Conservation (phyloP, 2,113 vertebrate genomes). For the Pholis gunnellus region DNA sequence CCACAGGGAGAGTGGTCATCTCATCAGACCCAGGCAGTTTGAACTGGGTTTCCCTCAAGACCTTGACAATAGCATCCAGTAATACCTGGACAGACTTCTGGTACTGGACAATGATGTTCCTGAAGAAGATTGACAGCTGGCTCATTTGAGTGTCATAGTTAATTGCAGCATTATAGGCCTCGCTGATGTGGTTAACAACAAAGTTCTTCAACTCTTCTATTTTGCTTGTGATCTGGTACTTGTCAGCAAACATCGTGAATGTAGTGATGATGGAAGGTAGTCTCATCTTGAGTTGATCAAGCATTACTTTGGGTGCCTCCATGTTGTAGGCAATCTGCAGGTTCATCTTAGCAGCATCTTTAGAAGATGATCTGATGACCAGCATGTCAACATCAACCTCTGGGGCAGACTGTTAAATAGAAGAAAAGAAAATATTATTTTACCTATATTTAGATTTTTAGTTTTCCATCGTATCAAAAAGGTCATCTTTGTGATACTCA, state of each 20-base stretch:
- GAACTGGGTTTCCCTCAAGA: slow-evolving; percentile 86
- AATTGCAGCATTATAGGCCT: slow-evolving; percentile 69
- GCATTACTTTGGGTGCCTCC: slow-evolving; percentile 79
- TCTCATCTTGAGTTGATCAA: slow-evolving; percentile 79
- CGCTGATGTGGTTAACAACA: slow-evolving; percentile 69
- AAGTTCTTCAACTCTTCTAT: slow-evolving; percentile 66
- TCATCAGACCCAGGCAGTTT: slow-evolving; percentile 83
- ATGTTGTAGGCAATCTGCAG: slow-evolving; percentile 86
- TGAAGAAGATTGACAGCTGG: slow-evolving; percentile 79
- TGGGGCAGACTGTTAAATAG: slow-evolving; percentile 83
- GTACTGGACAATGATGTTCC: slow-evolving; percentile 79
- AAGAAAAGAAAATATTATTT: slow-evolving; percentile 10
- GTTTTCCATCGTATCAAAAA: neutral
- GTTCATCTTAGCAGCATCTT: slow-evolving; percentile 75
- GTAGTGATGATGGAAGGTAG: slow-evolving; percentile 77
- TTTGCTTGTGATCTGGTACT: slow-evolving; percentile 66
- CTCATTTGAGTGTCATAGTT: slow-evolving; percentile 76
- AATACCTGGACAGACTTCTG: slow-evolving; percentile 78
- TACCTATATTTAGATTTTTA: neutral
- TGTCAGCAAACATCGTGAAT: slow-evolving; percentile 75
- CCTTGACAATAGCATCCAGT: slow-evolving; percentile 82
- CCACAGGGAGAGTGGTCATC: slow-evolving; percentile 84
- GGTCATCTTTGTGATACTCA: slow-evolving; percentile 71
- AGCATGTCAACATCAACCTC: slow-evolving; percentile 86
- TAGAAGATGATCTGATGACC: slow-evolving; percentile 76